Evolutionary conservation across 2,113 vertebrate species (phyloP).

Genomic region (Crotophaga sulcirostris): DNA sequence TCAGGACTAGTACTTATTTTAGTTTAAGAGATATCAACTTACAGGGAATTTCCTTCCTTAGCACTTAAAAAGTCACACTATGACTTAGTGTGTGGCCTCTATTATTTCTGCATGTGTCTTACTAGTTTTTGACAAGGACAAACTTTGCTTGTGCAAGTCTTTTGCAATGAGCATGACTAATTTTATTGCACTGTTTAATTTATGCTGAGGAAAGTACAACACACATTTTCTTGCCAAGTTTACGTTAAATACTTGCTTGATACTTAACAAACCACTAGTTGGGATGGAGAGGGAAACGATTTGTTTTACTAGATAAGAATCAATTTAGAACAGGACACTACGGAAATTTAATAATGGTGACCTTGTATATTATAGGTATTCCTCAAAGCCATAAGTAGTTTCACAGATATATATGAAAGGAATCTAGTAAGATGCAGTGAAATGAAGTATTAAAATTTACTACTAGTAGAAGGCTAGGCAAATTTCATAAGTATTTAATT

Average conservation of each 20-base stretch:
- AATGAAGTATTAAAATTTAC: not conserved
- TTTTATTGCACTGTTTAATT: constrained; percentile 7
- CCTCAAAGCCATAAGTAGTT: not conserved
- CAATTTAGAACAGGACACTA: not conserved
- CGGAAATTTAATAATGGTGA: not conserved
- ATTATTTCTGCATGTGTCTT: not conserved
- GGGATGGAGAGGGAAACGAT: not conserved
- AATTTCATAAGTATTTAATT: not conserved
- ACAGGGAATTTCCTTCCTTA: constrained; percentile 10
- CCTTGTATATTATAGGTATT: not conserved
- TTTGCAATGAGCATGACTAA: not conserved
- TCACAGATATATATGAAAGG: not conserved
- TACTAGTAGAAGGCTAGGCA: not conserved
- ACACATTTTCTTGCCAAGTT: not conserved
- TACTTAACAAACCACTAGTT: not conserved
- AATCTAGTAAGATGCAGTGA: not conserved
- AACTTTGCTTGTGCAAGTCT: not conserved
- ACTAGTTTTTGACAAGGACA: not conserved
- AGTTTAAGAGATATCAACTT: not conserved
- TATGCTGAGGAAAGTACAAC: not conserved
- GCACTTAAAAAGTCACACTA: not conserved
- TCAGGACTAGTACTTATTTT: not conserved
- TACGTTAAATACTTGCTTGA: not conserved
- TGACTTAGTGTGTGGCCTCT: not conserved
- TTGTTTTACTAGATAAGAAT: not conserved